phyloP scores from a whole-genome alignment of 2,113 vertebrate genomes.

The Heterochromis multidens region DNA sequence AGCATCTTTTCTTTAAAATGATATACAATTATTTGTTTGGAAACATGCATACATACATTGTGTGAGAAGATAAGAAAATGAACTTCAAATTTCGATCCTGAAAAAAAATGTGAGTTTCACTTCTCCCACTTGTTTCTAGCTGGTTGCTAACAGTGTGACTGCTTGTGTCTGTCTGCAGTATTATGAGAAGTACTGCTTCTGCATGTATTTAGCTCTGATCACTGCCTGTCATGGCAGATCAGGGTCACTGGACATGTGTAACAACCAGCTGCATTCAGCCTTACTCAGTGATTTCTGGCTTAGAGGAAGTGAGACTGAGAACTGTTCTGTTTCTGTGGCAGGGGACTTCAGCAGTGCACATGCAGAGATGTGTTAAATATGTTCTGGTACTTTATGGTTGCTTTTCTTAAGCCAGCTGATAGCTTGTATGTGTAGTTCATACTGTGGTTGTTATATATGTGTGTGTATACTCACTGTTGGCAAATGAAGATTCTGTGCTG shows the following conservation, averaged over 20 bases:
- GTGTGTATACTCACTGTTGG: conserved; percentile 56
- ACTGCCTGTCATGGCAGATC: not conserved
- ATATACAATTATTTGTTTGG: not conserved
- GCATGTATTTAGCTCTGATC: not conserved
- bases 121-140: not conserved
- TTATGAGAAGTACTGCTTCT: not conserved
- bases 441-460: not conserved
- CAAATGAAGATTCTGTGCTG: conserved; percentile 67
- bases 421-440: not conserved
- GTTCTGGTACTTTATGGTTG: not conserved
- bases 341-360: not conserved
- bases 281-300: not conserved
- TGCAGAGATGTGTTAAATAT: rapidly evolving
- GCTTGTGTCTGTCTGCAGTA: not conserved
- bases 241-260: not conserved
- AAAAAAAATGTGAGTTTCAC: not conserved
- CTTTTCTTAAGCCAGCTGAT: not conserved
- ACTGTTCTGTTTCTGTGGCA: not conserved
- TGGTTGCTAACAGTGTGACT: not conserved
- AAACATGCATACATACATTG: not conserved
- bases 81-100: not conserved
- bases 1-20: not conserved
- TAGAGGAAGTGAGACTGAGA: conserved; percentile 4
- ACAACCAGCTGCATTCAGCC: not conserved
- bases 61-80: not conserved